These are phyloP conservation scores for Girardinichthys multiradiatus DNA, from an alignment of 2,113 vertebrate species.

Conservation along the genomic window DNA sequence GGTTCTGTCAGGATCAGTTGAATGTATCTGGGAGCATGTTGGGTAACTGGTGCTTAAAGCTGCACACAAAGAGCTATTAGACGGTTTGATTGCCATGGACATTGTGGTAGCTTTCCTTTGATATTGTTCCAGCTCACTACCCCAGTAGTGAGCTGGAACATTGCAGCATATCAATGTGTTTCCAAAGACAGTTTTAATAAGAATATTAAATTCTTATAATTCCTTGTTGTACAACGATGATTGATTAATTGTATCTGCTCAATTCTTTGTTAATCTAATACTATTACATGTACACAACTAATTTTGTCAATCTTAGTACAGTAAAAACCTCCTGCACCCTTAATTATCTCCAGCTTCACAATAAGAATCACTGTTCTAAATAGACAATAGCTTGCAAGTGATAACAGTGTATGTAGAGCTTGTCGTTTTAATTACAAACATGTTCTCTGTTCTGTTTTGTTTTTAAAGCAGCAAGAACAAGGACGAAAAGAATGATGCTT, in stretches of 20 bases:
- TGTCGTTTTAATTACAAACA: neutral
- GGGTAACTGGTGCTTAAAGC: slow-evolving; percentile 2
- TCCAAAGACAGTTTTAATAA: neutral
- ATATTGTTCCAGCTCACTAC: neutral
- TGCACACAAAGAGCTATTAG: neutral
- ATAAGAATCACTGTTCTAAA: neutral
- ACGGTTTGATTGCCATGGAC: neutral
- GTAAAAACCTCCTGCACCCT: no score
- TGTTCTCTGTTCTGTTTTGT: neutral
- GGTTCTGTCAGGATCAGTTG: neutral
- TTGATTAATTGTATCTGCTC: no score
- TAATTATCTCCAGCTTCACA: neutral
- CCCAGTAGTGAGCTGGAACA: neutral
- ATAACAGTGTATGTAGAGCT: no score
- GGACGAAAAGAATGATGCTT: no score
- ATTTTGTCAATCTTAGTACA: neutral
- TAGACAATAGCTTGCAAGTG: no score
- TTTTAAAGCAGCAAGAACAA: neutral
- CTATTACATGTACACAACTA: no score
- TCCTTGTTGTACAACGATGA: no score
- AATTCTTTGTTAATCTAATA: no score
- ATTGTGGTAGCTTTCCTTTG: neutral
- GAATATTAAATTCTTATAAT: no score
- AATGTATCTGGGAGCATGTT: neutral
- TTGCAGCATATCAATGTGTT: neutral